Evolutionary conservation across 1,140 invertebrate species (phyloP).

Genomic region (Caenorhabditis tropicalis): DNA sequence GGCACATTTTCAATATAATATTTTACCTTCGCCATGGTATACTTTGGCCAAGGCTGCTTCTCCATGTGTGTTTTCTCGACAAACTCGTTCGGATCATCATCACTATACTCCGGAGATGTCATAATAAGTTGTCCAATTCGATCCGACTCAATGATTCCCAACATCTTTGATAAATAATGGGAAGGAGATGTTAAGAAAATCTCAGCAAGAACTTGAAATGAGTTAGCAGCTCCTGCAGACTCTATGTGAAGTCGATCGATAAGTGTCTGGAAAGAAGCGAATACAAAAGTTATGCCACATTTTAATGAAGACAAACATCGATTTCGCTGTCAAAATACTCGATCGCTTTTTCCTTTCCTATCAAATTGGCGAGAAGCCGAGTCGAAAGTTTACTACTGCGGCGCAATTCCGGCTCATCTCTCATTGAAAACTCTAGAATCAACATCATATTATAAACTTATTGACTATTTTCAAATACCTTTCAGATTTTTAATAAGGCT

Average conservation of each 20-base stretch:
- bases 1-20: too few relatives aligned
- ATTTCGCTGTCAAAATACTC: not conserved
- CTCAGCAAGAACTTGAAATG: slow-evolving; percentile 17
- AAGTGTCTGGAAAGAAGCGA: not conserved
- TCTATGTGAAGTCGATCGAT: not conserved
- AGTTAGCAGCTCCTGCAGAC: not conserved
- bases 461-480: too few relatives aligned
- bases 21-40: not conserved
- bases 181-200: not conserved
- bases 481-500: not conserved
- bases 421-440: not conserved
- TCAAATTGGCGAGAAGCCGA: not conserved
- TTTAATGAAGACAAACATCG: not conserved
- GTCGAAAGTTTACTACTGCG: slow-evolving; percentile 8
- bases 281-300: too few relatives aligned
- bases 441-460: not conserved
- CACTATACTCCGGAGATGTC: not conserved
- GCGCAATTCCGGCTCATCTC: slow-evolving; percentile 5
- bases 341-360: not conserved
- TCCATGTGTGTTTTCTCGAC: not conserved
- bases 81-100: not conserved
- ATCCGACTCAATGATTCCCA: not conserved
- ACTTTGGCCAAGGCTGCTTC: slow-evolving; percentile 9
- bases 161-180: not conserved
- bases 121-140: not conserved